These are phyloP conservation scores for Syngnathus rostellatus DNA, from an alignment of 2,797 vertebrate species.

Conservation along the genomic window DNA sequence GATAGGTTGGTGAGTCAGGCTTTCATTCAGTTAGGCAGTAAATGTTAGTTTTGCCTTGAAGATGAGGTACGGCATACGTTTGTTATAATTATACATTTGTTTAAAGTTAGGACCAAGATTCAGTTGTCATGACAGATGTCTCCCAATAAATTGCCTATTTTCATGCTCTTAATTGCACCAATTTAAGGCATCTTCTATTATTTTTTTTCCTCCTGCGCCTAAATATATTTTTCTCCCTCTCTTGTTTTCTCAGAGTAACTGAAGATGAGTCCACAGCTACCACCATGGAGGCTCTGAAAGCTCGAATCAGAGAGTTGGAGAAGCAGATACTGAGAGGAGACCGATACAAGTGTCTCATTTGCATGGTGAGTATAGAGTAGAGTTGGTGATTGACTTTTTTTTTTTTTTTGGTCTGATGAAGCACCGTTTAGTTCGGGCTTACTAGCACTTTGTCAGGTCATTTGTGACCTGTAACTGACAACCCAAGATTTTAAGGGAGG, in stretches of 20 bases:
- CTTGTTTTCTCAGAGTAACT: conserved; percentile 76
- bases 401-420: neutral
- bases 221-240: neutral
- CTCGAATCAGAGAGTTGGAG: conserved; percentile 96
- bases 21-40: too few species aligned
- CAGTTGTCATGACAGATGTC: too few species aligned
- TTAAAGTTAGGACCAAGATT: too few species aligned
- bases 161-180: too few species aligned
- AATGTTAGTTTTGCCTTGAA: too few species aligned
- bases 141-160: too few species aligned
- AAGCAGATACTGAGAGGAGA: conserved; percentile 96
- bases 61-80: too few species aligned
- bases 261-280: conserved; percentile 97
- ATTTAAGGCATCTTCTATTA: too few species aligned
- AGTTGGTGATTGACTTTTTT: neutral
- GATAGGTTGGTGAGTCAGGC: too few species aligned
- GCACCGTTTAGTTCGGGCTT: neutral
- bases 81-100: too few species aligned
- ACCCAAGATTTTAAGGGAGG: neutral
- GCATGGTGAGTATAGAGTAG: conserved; percentile 83
- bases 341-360: conserved; percentile 99
- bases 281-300: conserved; percentile 97
- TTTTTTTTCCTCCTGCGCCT: too few species aligned
- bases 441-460: neutral
- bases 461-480: neutral